Evolutionary conservation across 2,888 invertebrate species (phyloP).

Genomic region (Mythimna lalbum): DNA sequence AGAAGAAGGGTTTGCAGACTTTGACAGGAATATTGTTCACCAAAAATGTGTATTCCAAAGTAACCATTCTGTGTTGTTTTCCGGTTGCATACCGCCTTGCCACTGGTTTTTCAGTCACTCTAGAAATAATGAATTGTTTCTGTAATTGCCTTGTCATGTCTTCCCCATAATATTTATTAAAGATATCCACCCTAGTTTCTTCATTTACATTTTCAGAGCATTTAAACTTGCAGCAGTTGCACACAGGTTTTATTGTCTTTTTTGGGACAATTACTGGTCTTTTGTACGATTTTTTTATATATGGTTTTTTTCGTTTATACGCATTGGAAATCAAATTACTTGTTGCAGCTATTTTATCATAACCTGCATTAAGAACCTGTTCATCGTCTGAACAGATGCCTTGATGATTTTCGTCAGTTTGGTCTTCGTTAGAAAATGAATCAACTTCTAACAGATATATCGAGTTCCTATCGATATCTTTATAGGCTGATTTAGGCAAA

Average conservation of each 20-base stretch:
- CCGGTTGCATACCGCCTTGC: constrained; percentile 1
- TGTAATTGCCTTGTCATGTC: constrained; percentile 8
- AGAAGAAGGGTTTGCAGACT: constrained; percentile 26
- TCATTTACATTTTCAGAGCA: constrained; percentile 26
- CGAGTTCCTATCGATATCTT: background rate
- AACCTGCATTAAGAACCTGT: background rate
- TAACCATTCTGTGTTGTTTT: constrained; percentile 13
- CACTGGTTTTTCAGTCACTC: constrained; percentile 19
- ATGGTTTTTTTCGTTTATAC: background rate
- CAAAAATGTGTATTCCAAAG: constrained; percentile 26
- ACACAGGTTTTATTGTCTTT: constrained; percentile 9
- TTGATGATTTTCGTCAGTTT: background rate
- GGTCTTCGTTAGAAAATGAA: background rate
- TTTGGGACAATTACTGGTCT: background rate
- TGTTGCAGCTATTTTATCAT: background rate
- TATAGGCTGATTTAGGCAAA: no score
- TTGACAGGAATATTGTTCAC: constrained; percentile 4
- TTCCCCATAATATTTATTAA: background rate
- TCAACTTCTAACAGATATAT: background rate
- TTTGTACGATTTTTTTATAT: background rate
- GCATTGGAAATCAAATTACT: background rate
- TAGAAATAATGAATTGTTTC: constrained; percentile 17
- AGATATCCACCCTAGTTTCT: constrained; percentile 2
- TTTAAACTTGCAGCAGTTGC: constrained; percentile 8
- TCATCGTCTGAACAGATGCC: background rate